Evolutionary conservation across 1,140 invertebrate genomes (phyloP).

Genomic region (Tetragonula clypearis): DNA sequence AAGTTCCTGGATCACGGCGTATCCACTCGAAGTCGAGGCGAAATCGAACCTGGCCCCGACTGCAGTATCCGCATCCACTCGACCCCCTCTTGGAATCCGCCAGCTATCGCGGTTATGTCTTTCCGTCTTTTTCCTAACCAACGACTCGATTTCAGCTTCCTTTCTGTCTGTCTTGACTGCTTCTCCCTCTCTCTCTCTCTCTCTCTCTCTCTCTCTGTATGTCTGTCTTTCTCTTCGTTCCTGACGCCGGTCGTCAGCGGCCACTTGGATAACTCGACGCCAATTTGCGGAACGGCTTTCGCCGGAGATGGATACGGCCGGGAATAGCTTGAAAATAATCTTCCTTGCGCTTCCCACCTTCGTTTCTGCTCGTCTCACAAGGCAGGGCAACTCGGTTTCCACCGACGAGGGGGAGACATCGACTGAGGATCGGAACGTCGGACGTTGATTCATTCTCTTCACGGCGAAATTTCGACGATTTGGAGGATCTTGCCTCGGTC

Average conservation of each 20-base stretch:
- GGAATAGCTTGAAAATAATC: conserved; percentile 44
- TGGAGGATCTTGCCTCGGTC: background rate
- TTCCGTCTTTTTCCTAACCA: conserved; percentile 18
- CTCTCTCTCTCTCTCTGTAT: no score
- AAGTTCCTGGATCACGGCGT: conserved; percentile 65
- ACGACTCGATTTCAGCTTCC: background rate
- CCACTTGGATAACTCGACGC: conserved; percentile 47
- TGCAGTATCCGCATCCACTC: conserved; percentile 69
- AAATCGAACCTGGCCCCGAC: conserved; percentile 65
- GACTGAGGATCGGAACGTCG: no score
- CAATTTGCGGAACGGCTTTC: conserved; percentile 48
- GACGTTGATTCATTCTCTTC: conserved; percentile 28
- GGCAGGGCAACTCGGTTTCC: background rate
- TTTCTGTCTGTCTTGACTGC: background rate
- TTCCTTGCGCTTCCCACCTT: background rate
- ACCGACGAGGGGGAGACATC: no score
- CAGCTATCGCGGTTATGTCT: conserved; percentile 51
- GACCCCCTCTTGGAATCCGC: conserved; percentile 47
- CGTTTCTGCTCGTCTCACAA: background rate
- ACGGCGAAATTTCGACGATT: conserved; percentile 9
- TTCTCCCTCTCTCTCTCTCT: background rate
- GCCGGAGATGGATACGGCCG: conserved; percentile 27
- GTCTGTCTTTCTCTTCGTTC: background rate
- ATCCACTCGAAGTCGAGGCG: conserved; percentile 62
- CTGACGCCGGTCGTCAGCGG: conserved; percentile 34